Base-by-base conservation (phyloP, 2,888 invertebrate genomes). In the Dynastes hyllus region DNA sequence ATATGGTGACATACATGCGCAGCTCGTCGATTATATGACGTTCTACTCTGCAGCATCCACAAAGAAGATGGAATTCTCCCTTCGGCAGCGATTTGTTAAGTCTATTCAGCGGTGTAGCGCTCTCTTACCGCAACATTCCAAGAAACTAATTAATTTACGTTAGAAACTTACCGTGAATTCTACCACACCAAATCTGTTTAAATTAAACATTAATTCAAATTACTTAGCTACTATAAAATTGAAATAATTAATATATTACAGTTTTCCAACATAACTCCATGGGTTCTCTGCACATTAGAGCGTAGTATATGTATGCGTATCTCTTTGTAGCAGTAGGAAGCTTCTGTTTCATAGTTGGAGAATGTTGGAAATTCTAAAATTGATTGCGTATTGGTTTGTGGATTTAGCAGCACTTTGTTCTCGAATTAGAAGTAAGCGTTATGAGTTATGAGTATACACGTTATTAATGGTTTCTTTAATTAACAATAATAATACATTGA, bases 71-170 rank as follows among this genome's bases (percentile, higher is more conserved):
- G 55, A 66, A 73, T 78, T 65, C 71, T 78, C 69, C 78, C 63
- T 71, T 65, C 37, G 78, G 78, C 78, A 71, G 40, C 73, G 71
- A 78, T 78, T 78, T 78, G 65, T 78, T 78, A 78, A 53, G 71
- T 65, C 73, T 69, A 66, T 78, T 71, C 65, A 65, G 40, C n/a
- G 77, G 67, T 29, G 29, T 51, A 51, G 16, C 27, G 58, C 45
- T 58, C 58, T 73, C 55, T 58, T 69, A 40, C 61, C 45, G 77
- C 63, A 73, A 65, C 78, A 78, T 78, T 78, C 78, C 71, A 58
- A 65, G 78, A 71, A 78, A 78, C 55, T 78, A 78, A 78, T 78
- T 78, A 78, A 78, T 70, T 75, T 65, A 53, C 55, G 37, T 73
- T 78, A 51, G 67, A 51, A 65, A 71, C 65, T 78, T 78, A 78